Base-by-base conservation (phyloP, 2,888 invertebrate genomes). In the Drosophila mettleri region DNA sequence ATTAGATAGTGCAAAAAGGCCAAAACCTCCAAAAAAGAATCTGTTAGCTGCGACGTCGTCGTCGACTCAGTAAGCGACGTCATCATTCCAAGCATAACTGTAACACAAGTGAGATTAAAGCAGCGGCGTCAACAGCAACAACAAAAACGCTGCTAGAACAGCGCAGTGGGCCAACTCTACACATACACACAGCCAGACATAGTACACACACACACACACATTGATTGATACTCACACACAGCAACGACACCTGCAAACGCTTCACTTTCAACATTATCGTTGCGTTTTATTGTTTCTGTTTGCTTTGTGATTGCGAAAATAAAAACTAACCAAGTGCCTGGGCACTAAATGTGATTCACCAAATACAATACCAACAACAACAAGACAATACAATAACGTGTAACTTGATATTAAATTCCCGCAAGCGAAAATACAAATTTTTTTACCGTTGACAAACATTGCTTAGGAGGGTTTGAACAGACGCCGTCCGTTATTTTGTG, bases 191-290 rank as follows among this genome's bases (percentile, higher is more conserved):
- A 54, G 22, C 22, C 22, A n/a, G n/a, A n/a, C n/a, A n/a, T n/a
- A n/a, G n/a, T n/a, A 60, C 16, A 49, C 39, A 51, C n/a, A 63
- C 29, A 52, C 54, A 18, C 51, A 62, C 29, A 60, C 52, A 54
- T 39, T 14, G 46, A 36, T 27, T 52, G 29, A 58, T 49, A 59
- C 45, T 60, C 52, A 48, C 49, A 54, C 38, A 24, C 33, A 63
- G n/a, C 41, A 55, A 38, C 36, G n/a, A 45, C 77, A 88, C 86
- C 82, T 86, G 87, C 73, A 57, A 78, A 54, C 74, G 75, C 85
- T 88, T 84, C 89, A 85, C 88, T 87, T 89, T 89, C 87, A 74
- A 68, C 85, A 78, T 85, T 88, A 85, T 89, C 86, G 86, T 85
- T 85, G 88, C 79, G 82, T 80, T 84, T 68, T 59, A 74, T 58